Base-by-base conservation (phyloP, 2,113 vertebrate genomes). In the Tor tambroides region DNA sequence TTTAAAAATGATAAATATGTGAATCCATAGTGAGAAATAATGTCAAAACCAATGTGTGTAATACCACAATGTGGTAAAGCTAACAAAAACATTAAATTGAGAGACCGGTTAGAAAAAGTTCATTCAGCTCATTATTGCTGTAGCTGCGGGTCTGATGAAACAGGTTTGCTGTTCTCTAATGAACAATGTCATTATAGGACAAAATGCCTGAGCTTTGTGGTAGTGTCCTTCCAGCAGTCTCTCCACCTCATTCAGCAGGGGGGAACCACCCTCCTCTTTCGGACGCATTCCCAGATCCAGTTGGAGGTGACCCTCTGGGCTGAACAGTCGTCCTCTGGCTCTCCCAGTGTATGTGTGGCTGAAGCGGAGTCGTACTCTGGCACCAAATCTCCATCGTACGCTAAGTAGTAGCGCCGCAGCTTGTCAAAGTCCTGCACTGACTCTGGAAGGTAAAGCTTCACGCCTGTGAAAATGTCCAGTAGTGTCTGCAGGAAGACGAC, bases 211-310 rank as follows among this genome's bases (percentile, higher is more conserved):
- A 82, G 56, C 30, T n/a, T 69, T 19, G 32, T 43, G 77, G 26
- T 26, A 26, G n/a, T 15, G 8, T 71, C 5, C n/a, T 59, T 72
- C 28, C 67, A 15, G 76, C 19, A 26, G 49, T 63, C 43, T 49
- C 17, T 69, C 61, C n/a, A 38, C 35, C 6, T 6, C 14, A 4
- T 83, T 94, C 95, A 99, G 91, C 96, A 97, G 0, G 97, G 96
- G 0, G 96, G 94, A 0, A 99, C 94, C 7, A 99, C 92, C 10
- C 96, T 94, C 81, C 96, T 93, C 86, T 97, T 98, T 6, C 95
- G 95, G 90, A 99, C 97, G 86, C 98, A 99, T 0, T 96, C 94
- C 98, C 98, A 99, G 93, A 99, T 96, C 98, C 98, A 99, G 35
- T 92, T 85, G 14, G 96, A 85, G 0, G 97, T 95, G 4, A 99